Percentiles rank a stretch among this genome's conserved stretches.
These are phyloP conservation scores for Aricia agestis DNA, from an alignment of 1,140 invertebrate genomes.

Conservation along the genomic window DNA sequence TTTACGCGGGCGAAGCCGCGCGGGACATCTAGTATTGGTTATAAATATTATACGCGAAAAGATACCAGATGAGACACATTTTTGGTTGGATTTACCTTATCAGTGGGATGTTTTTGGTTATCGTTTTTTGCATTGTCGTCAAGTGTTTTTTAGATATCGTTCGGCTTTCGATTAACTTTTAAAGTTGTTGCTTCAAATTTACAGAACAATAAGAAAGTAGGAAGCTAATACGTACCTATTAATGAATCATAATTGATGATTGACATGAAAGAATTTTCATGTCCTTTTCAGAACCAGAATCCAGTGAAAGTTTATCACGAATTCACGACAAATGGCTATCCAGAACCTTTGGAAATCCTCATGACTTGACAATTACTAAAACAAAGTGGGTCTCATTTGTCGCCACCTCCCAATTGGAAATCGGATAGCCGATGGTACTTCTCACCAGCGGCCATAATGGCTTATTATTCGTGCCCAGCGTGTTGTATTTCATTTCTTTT, in stretches of 20 bases:
- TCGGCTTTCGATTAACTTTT: too few relatives aligned
- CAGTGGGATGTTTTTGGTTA: too few relatives aligned
- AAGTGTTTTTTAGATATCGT: too few relatives aligned
- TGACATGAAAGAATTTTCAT: too few relatives aligned
- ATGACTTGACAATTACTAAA: not conserved
- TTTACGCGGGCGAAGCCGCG: too few relatives aligned
- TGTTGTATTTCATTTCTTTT: slow-evolving; percentile 68
- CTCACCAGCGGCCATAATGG: slow-evolving; percentile 48
- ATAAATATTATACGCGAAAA: not conserved
- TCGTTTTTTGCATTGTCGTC: too few relatives aligned
- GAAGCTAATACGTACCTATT: too few relatives aligned
- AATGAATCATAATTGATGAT: too few relatives aligned
- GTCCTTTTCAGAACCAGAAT: too few relatives aligned
- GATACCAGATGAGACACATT: not conserved
- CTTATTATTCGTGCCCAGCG: slow-evolving; percentile 65
- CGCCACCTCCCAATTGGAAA: slow-evolving; percentile 7
- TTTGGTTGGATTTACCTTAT: not conserved
- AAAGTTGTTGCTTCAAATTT: too few relatives aligned
- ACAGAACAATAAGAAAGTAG: too few relatives aligned
- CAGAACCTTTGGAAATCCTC: not conserved
- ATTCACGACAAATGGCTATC: not conserved
- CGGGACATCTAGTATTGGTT: too few relatives aligned
- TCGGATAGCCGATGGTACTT: slow-evolving; percentile 12
- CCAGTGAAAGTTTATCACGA: not conserved
- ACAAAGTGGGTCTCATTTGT: not conserved